These are phyloP conservation scores for Mixornis gularis DNA, from an alignment of 2,113 vertebrate genomes.

Conservation along the genomic window DNA sequence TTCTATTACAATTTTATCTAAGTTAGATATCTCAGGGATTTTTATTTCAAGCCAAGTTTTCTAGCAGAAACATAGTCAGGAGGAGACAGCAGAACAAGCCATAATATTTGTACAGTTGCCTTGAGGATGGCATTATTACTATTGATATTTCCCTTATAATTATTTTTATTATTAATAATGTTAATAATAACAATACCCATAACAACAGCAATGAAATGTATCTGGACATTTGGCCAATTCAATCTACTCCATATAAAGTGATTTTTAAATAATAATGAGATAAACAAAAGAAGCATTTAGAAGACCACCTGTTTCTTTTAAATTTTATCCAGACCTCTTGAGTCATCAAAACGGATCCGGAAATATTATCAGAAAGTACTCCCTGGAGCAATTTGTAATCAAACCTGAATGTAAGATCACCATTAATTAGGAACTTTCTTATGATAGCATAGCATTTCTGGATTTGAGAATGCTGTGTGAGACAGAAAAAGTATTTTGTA, in stretches of 20 bases:
- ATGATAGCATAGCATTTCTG: background rate
- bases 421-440: background rate
- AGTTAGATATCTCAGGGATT: background rate
- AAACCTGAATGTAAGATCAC: background rate
- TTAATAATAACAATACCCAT: background rate
- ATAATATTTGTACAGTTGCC: background rate
- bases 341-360: background rate
- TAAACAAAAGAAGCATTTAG: background rate
- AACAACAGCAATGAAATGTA: background rate
- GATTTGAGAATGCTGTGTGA: background rate
- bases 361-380: background rate
- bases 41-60: background rate
- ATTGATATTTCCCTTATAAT: background rate
- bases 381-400: background rate
- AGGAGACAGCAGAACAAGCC: background rate
- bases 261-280: background rate
- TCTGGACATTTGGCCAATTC: conserved; percentile 11
- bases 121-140: background rate
- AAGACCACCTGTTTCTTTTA: background rate
- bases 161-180: background rate
- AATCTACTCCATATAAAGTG: background rate
- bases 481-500: background rate
- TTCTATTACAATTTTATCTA: background rate
- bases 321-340: conserved; percentile 1
- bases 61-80: background rate